phyloP scores from a whole-genome alignment of 2,888 invertebrate species.

The Aspidiotus rigidus region DNA sequence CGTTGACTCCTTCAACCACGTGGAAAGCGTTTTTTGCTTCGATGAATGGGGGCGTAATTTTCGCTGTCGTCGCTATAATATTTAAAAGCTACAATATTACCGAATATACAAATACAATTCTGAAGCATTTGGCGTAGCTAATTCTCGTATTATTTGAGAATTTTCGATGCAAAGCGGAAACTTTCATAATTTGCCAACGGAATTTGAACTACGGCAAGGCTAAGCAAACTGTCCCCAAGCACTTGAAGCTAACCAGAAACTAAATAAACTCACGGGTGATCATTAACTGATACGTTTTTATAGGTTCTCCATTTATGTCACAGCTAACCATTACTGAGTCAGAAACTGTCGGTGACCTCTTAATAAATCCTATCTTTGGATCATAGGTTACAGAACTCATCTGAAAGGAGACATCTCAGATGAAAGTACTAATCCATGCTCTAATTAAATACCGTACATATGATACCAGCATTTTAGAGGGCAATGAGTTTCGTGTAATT shows the following conservation, averaged over 20 bases:
- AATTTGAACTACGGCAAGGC: too few relatives aligned
- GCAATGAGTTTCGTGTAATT: too few relatives aligned
- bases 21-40: neutral
- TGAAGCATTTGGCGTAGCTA: too few relatives aligned
- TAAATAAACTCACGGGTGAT: constrained; percentile 3
- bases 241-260: too few relatives aligned
- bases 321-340: constrained; percentile 41
- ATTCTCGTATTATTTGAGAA: too few relatives aligned
- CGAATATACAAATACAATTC: too few relatives aligned
- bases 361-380: constrained; percentile 46
- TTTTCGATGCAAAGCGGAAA: too few relatives aligned
- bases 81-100: neutral
- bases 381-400: constrained; percentile 42
- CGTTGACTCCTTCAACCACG: constrained; percentile 15
- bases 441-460: too few relatives aligned
- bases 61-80: neutral
- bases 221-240: too few relatives aligned
- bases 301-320: constrained; percentile 4
- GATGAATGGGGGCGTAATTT: constrained; percentile 10
- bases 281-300: neutral
- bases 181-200: too few relatives aligned
- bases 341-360: constrained; percentile 41
- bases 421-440: too few relatives aligned
- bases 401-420: constrained; percentile 39
- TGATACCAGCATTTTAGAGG: too few relatives aligned